Evolutionary conservation across 92 coral and sea anemone species (phyloP), one percentile per base, ranked within the genome.

Genomic region (Epizoanthus rinbou): DNA sequence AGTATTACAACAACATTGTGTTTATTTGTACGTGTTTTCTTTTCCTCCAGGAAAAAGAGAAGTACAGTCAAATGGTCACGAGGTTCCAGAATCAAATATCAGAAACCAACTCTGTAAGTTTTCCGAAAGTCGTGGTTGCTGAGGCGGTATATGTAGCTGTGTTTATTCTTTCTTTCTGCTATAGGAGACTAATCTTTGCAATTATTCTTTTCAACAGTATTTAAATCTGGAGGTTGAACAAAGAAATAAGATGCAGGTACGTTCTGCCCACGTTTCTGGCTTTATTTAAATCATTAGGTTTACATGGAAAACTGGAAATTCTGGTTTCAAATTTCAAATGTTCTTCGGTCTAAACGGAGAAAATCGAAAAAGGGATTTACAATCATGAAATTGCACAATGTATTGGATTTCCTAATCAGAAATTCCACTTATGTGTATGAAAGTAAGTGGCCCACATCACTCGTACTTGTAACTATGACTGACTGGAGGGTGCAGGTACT

Each of bases 11-110:
- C 54, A 2, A 9, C 54, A 50, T 50, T 50, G 54, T 50, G 54
- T 50, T 10, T 10, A 50, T 50, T 50, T 9, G 8, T 10, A 9
- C 43, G 11, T 21, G 8, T 31, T 22, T 71, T 37, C 28, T 53
- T 37, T 64, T 23, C 45, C 31, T 58, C 16, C 84, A 96, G 99
- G 99, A 96, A 83, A 89, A 92, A 18, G 94, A 96, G 59, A 96
- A 96, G 80, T 96, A 96, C 79, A 95, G 93, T 62, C 94, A 92
- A 88, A 91, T 91, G 97, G 95, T 92, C 15, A 94, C 91, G 52
- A 86, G 91, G 62, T 91, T 86, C 90, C 99, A 96, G 86, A 86
- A 86, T 7, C 94, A 94, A 78, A 47, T 92, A 47, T 94, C 94
- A 3, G 99, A 96, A 58, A 82, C 82, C 41, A 88, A 91, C 75